Base-by-base conservation (phyloP, 2,888 invertebrate genomes). In the Meliscaeva auricollis region DNA sequence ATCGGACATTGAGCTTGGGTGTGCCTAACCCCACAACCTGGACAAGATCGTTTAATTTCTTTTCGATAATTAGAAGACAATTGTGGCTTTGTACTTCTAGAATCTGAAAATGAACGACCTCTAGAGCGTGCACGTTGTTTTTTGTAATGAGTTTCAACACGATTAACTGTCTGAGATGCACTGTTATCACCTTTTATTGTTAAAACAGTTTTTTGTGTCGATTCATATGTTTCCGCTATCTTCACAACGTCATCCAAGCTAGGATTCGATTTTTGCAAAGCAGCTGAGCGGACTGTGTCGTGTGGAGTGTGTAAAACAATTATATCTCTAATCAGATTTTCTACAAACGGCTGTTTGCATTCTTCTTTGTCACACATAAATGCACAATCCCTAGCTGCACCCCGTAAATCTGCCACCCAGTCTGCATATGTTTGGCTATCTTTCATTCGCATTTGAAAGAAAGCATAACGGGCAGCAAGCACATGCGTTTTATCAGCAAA, bases 291-390 rank as follows among this genome's bases (percentile, higher is more conserved):
- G 7, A 78, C 72, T 5, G 38, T 15, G 38, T 78, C 75, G 50
- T 78, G 75, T 30, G 66, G 78, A 32, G 76, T 82, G 52, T 75
- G 72, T 11, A 74, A 73, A 13, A 78, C 77, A 13, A 83, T 73
- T 60, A 77, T 83, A 30, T 76, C 76, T 3, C 66, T 44, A 78
- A 73, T 68, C 11, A 76, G 69, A 22, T 30, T 76, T 44, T 79
- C 82, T 3, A 76, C 58, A 50, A 75, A 87, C 17, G 75, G 70
- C 66, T 87, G 54, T 50, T 70, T 38, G 48, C 80, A 85, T 5
- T 35, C 15, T 32, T 46, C 13, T 64, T 48, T 46, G 35, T 64
- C 46, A 46, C 38, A 68, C 11, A 35, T n/a, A 52, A 68, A 68
- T 32, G 50, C 17, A 13, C 38, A 68, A 2, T 68, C 68, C 20